Conservation (phyloP, 2,797 vertebrate species). For the Peromyscus eremicus region DNA sequence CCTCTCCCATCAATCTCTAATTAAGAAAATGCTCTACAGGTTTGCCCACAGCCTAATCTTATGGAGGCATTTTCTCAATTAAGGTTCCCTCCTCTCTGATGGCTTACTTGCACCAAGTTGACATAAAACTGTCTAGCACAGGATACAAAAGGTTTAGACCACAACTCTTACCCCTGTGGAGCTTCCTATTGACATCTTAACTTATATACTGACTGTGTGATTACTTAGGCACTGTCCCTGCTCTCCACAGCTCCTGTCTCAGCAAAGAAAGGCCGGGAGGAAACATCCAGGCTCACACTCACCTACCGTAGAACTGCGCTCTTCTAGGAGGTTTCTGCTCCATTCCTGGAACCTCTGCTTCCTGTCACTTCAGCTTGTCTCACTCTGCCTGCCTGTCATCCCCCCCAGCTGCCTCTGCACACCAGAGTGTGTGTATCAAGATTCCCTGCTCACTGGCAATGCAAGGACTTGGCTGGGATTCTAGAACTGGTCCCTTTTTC, state of each 20-base stretch:
- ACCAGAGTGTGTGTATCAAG: too few relatives aligned
- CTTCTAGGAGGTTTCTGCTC: not conserved
- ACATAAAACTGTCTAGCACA: not conserved
- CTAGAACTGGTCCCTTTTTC: not conserved
- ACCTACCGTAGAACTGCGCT: not conserved
- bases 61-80: not conserved
- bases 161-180: not conserved
- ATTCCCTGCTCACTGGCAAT: not conserved
- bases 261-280: not conserved
- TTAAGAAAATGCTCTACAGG: not conserved
- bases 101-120: not conserved
- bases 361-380: not conserved
- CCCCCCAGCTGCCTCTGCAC: not conserved
- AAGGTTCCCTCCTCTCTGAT: not conserved
- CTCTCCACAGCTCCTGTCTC: not conserved
- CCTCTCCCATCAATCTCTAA: not conserved
- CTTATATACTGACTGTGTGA: not conserved
- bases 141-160: not conserved
- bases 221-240: not conserved
- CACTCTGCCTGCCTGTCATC: not conserved
- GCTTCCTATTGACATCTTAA: not conserved
- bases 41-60: not conserved
- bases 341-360: not conserved
- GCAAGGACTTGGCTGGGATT: not conserved
- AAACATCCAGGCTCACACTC: not conserved